These are phyloP conservation scores for Myanophis thanlyinensis DNA, from an alignment of 2,113 vertebrate species.

Conservation along the genomic window DNA sequence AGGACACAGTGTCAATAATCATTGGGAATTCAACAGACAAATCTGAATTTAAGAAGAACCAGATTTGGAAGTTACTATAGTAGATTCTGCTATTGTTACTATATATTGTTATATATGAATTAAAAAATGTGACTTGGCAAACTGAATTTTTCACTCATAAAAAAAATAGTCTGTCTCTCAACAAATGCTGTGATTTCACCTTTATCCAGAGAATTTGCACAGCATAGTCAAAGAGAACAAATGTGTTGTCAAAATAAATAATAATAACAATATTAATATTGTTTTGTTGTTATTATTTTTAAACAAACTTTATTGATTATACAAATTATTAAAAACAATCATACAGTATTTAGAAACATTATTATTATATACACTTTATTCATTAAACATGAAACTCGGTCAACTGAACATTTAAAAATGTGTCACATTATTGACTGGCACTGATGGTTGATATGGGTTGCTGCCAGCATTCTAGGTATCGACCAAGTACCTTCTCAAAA, in stretches of 20 bases:
- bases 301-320: too few species aligned
- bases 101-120: not conserved
- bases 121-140: not conserved
- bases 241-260: conserved; percentile 57
- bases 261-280: too few species aligned
- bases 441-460: too few species aligned
- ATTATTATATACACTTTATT: too few species aligned
- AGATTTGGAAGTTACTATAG: not conserved
- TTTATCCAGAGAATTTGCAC: conserved; percentile 6
- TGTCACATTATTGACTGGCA: too few species aligned
- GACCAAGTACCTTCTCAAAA: too few species aligned
- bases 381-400: too few species aligned
- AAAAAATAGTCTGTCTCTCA: not conserved
- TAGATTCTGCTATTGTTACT: not conserved
- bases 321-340: too few species aligned
- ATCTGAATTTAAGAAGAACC: not conserved
- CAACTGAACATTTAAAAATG: too few species aligned
- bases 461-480: too few species aligned
- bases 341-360: too few species aligned
- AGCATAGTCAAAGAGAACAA: conserved; percentile 46
- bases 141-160: not conserved
- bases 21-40: not conserved
- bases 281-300: too few species aligned
- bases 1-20: not conserved
- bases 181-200: not conserved